Evolutionary conservation across 1,140 invertebrate genomes (phyloP), one percentile per base, ranked within the genome.

Genomic region (Caerostris darwini): DNA sequence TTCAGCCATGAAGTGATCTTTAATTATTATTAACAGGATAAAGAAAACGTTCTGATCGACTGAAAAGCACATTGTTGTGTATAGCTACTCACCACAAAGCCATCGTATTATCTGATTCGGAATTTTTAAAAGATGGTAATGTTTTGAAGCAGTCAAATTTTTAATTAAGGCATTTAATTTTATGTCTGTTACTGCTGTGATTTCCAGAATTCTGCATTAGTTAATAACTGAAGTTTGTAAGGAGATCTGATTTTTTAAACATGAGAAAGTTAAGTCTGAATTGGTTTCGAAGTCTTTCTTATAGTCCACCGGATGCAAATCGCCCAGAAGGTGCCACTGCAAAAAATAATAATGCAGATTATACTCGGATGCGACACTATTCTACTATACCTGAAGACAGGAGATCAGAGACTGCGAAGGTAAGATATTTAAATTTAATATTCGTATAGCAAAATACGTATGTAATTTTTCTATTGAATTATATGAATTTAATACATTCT

Each of bases 201-300:
- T 34, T 34, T 0, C 34, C 34, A 34, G 0, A 34, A 34, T 34
- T 34, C 34, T 14, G 17, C 5, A 67, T 14, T 67, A 67, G 61
- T 17, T 5, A 64, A 12, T 64, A 64, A 17, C 61, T 67, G 12
- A 5, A 4, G 34, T 34, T 34, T 34, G 34, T 2, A 34, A 34
- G 34, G 34, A 34, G 34, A 34, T 34, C 34, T 34, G 34, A 34
- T 34, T 34, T 17, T n/a, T 17, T 58, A 56, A 61, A 14, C 14
- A 92, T 92, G 90, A 61, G 90, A 14, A 92, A 92, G 12, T 19
- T 92, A 56, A 92, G 90, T 56, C 19, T 92, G 5, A 92, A 58
- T 69, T 92, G 90, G 90, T 92, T 92, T 85, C 90, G 90, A 1
- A 92, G 90, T 67, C 81, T 92, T 3, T 92, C 90, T n/a, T 92